phyloP scores from a whole-genome alignment of 2,113 vertebrate species.

The Hemicordylus capensis region DNA sequence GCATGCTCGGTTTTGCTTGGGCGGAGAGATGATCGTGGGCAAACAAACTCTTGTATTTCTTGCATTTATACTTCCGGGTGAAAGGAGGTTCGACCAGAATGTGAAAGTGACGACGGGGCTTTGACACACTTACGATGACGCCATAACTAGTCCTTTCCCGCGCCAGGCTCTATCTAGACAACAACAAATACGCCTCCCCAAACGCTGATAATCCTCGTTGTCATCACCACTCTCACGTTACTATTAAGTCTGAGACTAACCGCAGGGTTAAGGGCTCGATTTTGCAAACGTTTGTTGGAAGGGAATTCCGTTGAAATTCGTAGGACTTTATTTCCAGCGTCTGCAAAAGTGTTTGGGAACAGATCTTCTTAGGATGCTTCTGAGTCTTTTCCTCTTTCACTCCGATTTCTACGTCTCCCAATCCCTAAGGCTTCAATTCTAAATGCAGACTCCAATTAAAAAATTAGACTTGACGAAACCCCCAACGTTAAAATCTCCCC shows the following conservation, averaged over 20 bases:
- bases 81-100: conserved; percentile 24
- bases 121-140: neutral
- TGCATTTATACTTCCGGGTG: conserved; percentile 70
- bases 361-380: neutral
- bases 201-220: neutral
- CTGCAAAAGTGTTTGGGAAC: neutral
- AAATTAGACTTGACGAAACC: neutral
- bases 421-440: neutral
- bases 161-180: neutral
- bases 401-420: neutral
- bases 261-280: no score
- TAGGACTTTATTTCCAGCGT: neutral
- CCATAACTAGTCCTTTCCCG: neutral
- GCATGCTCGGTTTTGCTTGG: conserved; percentile 51
- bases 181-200: neutral
- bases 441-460: neutral
- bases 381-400: neutral
- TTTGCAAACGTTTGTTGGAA: neutral
- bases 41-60: conserved; percentile 53
- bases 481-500: neutral
- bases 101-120: neutral
- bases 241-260: neutral
- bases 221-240: neutral
- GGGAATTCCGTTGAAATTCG: neutral
- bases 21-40: conserved; percentile 28